Percentiles rank a stretch among this genome's conserved stretches.
phyloP scores from a whole-genome alignment of 1,140 invertebrate genomes.

The Solenopsis fugax region DNA sequence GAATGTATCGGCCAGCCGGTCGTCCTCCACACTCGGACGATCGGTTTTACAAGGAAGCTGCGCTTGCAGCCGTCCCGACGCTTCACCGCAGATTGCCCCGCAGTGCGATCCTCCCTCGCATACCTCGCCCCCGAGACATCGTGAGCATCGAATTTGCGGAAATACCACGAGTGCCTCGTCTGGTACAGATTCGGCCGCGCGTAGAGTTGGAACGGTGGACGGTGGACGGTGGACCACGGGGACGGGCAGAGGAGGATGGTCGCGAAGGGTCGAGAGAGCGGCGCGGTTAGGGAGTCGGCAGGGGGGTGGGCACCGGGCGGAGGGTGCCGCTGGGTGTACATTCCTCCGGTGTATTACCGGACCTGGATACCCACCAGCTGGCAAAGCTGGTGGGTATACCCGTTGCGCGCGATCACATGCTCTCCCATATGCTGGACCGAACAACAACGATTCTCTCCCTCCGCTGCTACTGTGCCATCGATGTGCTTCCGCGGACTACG shows the following conservation, averaged over 20 bases:
- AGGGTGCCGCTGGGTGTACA: constrained; percentile 47
- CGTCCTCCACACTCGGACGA: constrained; percentile 6
- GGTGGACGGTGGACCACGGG: not conserved
- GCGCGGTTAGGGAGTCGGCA: not conserved
- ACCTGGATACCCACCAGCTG: constrained; percentile 70
- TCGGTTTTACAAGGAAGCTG: constrained; percentile 32
- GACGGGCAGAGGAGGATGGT: not conserved
- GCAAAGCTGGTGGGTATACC: constrained; percentile 56
- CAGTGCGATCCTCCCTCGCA: constrained; percentile 27
- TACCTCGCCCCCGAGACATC: constrained; percentile 33
- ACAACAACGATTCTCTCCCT: constrained; percentile 46
- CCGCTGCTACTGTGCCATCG: not conserved
- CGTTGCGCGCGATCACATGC: constrained; percentile 65
- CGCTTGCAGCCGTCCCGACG: constrained; percentile 12
- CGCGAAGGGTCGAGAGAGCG: constrained; percentile 13
- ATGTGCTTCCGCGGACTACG: not conserved
- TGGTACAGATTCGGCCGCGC: constrained; percentile 52
- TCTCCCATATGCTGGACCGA: constrained; percentile 73
- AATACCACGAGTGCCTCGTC: constrained; percentile 64
- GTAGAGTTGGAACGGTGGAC: constrained; percentile 26
- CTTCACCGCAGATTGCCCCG: constrained; percentile 53
- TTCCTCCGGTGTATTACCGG: constrained; percentile 75
- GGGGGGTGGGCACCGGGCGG: too few relatives aligned
- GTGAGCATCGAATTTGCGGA: constrained; percentile 67
- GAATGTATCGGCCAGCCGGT: constrained; percentile 46